Percentiles rank a stretch among this genome's conserved stretches.
Evolutionary conservation across 1,140 invertebrate species (phyloP).

Genomic region (Drosophila neocordata): DNA sequence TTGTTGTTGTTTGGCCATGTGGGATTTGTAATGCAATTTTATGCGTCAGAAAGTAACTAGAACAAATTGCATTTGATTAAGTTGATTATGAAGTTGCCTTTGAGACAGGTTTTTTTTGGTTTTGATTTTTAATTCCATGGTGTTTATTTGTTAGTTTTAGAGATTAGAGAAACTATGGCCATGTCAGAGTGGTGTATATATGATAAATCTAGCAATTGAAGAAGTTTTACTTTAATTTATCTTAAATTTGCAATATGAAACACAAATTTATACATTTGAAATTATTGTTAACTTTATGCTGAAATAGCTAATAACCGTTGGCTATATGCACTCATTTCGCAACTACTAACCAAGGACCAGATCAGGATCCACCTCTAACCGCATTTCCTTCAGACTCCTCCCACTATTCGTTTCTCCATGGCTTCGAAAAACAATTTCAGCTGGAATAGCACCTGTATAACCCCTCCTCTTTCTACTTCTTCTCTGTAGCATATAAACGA

Average conservation of each 20-base stretch:
- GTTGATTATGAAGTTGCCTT: slow-evolving; percentile 26
- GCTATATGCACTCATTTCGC: slow-evolving; percentile 37
- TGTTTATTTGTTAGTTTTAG: background rate
- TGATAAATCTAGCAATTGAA: too few relatives aligned
- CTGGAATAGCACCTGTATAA: slow-evolving; percentile 18
- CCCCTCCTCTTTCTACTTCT: slow-evolving; percentile 15
- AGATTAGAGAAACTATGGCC: too few relatives aligned
- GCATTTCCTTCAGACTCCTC: background rate
- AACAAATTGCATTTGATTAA: slow-evolving; percentile 61
- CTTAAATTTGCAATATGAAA: background rate
- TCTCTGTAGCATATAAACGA: slow-evolving; percentile 53
- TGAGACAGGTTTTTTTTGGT: background rate
- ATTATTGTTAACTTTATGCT: slow-evolving; percentile 6
- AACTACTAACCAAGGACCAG: slow-evolving; percentile 6
- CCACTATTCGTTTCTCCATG: background rate
- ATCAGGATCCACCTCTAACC: slow-evolving; percentile 14
- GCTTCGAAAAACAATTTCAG: slow-evolving; percentile 57
- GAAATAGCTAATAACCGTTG: slow-evolving; percentile 58
- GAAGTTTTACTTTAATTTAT: background rate
- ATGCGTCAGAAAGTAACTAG: slow-evolving; percentile 45
- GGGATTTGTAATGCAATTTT: slow-evolving; percentile 12
- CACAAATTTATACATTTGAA: slow-evolving; percentile 21
- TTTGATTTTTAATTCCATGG: background rate
- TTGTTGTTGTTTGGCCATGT: background rate
- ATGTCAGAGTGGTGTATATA: too few relatives aligned